A percentile compares a stretch with the other conserved stretches of the same genome.
Conservation (phyloP, 2,888 invertebrate species). For the Desoria tigrina region DNA sequence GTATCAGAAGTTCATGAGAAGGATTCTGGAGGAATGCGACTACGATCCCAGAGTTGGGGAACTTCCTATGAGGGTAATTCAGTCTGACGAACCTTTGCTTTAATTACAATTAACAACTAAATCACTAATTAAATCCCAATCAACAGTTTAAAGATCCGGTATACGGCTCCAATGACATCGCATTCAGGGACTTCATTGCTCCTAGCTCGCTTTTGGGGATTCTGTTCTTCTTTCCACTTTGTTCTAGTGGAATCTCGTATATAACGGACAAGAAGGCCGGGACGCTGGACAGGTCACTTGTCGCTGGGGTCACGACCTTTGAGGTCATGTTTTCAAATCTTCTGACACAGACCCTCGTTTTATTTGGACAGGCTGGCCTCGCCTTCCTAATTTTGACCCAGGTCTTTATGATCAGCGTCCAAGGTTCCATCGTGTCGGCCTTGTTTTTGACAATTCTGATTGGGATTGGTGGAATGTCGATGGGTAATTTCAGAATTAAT, state of each 20-base stretch:
- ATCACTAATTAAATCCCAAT: slow-evolving; percentile 54
- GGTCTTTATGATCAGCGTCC: slow-evolving; percentile 84
- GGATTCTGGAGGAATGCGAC: slow-evolving; percentile 71
- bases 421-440: slow-evolving; percentile 82
- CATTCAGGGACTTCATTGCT: slow-evolving; percentile 92
- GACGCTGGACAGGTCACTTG: slow-evolving; percentile 41
- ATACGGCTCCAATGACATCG: slow-evolving; percentile 83
- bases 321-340: slow-evolving; percentile 92
- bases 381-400: slow-evolving; percentile 87
- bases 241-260: slow-evolving; percentile 42
- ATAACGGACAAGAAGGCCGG: slow-evolving; percentile 50
- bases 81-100: background rate
- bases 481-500: no score
- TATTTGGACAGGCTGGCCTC: slow-evolving; percentile 87
- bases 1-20: slow-evolving; percentile 83
- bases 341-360: slow-evolving; percentile 88
- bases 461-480: slow-evolving; percentile 93
- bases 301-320: slow-evolving; percentile 76
- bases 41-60: slow-evolving; percentile 78
- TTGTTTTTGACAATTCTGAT: slow-evolving; percentile 81
- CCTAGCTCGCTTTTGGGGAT: slow-evolving; percentile 92
- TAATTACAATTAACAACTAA: no score
- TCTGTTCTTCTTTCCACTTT: slow-evolving; percentile 90
- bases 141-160: slow-evolving; percentile 78
- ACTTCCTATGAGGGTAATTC: slow-evolving; percentile 36